Evolutionary conservation across 2,113 vertebrate genomes (phyloP).

Genomic region (Euleptes europaea): DNA sequence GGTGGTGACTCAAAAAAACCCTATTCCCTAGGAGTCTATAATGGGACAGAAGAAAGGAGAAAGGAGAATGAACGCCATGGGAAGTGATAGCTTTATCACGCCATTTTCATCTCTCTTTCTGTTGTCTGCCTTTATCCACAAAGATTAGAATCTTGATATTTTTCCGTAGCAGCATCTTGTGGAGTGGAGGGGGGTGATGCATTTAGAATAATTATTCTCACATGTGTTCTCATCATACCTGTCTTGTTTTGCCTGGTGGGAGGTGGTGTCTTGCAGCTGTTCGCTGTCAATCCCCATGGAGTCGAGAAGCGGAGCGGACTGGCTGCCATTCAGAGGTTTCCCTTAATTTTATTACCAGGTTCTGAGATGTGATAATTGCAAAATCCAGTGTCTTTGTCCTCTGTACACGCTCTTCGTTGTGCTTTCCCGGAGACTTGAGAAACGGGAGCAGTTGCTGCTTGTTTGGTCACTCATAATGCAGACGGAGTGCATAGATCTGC

Average conservation of each 20-base stretch:
- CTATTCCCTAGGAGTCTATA: background rate
- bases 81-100: background rate
- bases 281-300: slow-evolving; percentile 20
- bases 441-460: background rate
- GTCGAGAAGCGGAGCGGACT: slow-evolving; percentile 34
- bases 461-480: background rate
- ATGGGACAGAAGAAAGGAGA: background rate
- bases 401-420: background rate
- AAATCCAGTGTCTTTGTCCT: background rate
- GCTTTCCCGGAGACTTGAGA: background rate
- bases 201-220: slow-evolving; percentile 50
- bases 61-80: too few relatives aligned
- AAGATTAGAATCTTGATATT: slow-evolving; percentile 26
- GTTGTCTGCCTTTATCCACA: background rate
- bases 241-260: slow-evolving; percentile 46
- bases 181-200: slow-evolving; percentile 5
- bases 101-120: background rate
- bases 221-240: slow-evolving; percentile 49
- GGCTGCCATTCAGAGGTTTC: slow-evolving; percentile 37
- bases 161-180: slow-evolving; percentile 20
- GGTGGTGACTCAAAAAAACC: background rate
- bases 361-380: slow-evolving; percentile 39
- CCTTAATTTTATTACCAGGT: slow-evolving; percentile 27
- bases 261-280: slow-evolving; percentile 47
- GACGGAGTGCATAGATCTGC: background rate